These are phyloP conservation scores for Columba guinea DNA, from an alignment of 2,797 vertebrate genomes.

Conservation along the genomic window DNA sequence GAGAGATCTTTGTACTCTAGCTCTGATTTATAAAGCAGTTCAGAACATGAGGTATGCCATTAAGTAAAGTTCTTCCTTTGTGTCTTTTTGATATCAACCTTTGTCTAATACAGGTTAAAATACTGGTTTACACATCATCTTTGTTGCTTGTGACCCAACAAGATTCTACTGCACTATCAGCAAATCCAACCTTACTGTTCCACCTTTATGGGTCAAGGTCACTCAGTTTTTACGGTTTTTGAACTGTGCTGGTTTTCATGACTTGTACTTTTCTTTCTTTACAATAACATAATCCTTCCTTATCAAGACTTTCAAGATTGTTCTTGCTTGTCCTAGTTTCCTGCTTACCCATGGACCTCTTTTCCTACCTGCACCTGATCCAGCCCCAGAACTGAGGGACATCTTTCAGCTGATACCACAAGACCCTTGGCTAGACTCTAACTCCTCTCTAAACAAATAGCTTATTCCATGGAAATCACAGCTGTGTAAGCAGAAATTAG, in stretches of 20 bases:
- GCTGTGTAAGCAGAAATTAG: background rate
- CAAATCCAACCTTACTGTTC: background rate
- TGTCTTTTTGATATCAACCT: background rate
- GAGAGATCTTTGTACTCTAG: background rate
- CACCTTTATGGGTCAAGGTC: background rate
- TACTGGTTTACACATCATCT: background rate
- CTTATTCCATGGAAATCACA: background rate
- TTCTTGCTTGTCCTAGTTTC: background rate
- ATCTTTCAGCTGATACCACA: fast-evolving
- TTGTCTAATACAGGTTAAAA: background rate
- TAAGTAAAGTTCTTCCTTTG: background rate
- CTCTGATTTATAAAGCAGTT: background rate
- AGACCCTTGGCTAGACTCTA: background rate
- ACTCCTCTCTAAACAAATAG: background rate
- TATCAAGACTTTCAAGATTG: background rate
- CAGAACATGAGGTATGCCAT: background rate
- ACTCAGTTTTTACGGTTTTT: background rate
- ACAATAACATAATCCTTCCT: background rate
- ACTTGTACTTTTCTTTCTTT: background rate
- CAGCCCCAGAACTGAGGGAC: background rate
- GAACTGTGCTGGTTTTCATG: background rate
- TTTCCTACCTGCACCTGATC: background rate
- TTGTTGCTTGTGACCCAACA: background rate
- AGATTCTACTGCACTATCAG: background rate
- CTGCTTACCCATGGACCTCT: background rate